Evolutionary conservation across 2,113 vertebrate genomes (phyloP), one percentile per base, ranked within the genome.

Genomic region (Psittacus erithacus): DNA sequence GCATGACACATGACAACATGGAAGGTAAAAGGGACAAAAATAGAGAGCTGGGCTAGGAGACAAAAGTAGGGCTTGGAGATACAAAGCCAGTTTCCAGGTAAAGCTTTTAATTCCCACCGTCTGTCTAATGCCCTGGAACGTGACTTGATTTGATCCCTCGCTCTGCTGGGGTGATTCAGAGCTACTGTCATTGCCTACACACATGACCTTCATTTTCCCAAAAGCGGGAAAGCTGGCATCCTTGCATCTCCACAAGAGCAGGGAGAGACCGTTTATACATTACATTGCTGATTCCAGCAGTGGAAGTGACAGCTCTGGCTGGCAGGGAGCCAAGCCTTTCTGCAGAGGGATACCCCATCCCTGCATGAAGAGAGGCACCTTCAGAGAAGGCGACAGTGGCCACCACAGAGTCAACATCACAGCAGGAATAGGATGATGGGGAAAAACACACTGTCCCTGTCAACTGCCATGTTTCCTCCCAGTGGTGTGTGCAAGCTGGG

Each of bases 41-140:
- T 82, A 96, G 90, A 49, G 29, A 62, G 52, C 7, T 28, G 69
- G 73, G 86, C 92, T 68, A 62, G 39, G 19, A 96, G 92, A 88
- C 92, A 90, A 81, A 83, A 83, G 82, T 92, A 78, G 80, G 77
- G 95, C 95, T 94, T 49, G 88, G 77, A 50, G 60, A 75, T 41
- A 41, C 70, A 88, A 91, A 96, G 92, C 93, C 92, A 86, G 88
- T 94, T 96, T 95, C 95, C 96, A 97, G 96, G 96, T 97, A 97
- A 96, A 97, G 95, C 96, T 94, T 87, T 97, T 97, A 97, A 97
- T 96, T 96, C 95, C 95, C 95, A 93, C 95, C 90, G 86, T 96
- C 96, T 96, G 95, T 86, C 95, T 96, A 95, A 97, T 96, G 95
- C 96, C 93, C 90, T 95, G 95, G 95, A 94, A 97, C 92, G 95